Evolutionary conservation across 2,888 invertebrate genomes (phyloP).

Genomic region (Pemphredon lugubris): DNA sequence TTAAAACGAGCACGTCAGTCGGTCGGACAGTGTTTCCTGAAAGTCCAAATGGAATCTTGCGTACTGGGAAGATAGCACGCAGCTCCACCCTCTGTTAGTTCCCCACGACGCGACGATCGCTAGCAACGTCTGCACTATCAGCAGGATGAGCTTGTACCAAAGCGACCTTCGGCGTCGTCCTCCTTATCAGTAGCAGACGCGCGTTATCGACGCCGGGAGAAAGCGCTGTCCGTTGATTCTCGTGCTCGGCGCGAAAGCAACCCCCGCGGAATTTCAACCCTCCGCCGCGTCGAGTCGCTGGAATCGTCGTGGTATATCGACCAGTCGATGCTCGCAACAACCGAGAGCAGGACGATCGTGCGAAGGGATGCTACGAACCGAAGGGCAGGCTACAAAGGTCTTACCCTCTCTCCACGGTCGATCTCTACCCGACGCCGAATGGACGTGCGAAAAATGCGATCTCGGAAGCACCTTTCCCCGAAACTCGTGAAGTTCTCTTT

Average conservation of each 20-base stretch:
- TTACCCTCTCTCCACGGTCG: background rate
- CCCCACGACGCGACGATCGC: constrained; percentile 10
- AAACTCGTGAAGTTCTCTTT: constrained; percentile 1
- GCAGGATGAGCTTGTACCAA: constrained; percentile 13
- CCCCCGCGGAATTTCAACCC: constrained; percentile 54
- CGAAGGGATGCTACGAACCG: constrained; percentile 54
- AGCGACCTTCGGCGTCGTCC: constrained; percentile 2
- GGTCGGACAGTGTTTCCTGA: constrained; percentile 36
- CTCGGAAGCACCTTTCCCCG: background rate
- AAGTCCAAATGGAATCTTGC: constrained; percentile 6
- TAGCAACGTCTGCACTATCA: constrained; percentile 38
- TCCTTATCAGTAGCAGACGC: constrained; percentile 49
- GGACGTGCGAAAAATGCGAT: constrained; percentile 20
- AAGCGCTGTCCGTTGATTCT: constrained; percentile 41
- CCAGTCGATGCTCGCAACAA: constrained; percentile 63
- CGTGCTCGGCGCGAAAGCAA: constrained; percentile 19
- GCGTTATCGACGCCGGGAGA: constrained; percentile 54
- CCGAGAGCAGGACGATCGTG: constrained; percentile 56
- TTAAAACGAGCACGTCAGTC: constrained; percentile 33
- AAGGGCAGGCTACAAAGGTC: constrained; percentile 29
- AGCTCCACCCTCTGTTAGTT: constrained; percentile 45
- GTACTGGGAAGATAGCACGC: constrained; percentile 1
- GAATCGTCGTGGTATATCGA: constrained; percentile 73
- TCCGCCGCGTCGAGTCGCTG: constrained; percentile 69
- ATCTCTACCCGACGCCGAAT: constrained; percentile 11